Conservation (phyloP, 2,113 vertebrate genomes). For the Propithecus coquereli region DNA sequence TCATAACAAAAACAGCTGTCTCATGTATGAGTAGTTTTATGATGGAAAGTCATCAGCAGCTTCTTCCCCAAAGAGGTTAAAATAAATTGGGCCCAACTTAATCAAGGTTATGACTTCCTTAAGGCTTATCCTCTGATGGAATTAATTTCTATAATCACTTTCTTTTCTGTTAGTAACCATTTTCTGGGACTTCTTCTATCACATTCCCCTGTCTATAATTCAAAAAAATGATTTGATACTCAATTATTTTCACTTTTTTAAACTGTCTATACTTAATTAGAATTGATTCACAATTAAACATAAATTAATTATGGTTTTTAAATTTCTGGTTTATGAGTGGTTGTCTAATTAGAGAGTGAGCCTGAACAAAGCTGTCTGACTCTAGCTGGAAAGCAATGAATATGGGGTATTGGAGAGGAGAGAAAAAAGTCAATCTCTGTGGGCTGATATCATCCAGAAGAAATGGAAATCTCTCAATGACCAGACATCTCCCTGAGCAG, state of each 20-base stretch:
- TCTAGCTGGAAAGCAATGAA: not conserved
- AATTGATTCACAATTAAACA: not conserved
- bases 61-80: not conserved
- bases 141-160: conserved; percentile 36
- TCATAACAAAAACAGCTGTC: not conserved
- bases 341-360: not conserved
- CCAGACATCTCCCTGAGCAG: fast-evolving
- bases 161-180: not conserved
- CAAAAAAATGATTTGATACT: not conserved
- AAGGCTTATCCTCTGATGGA: not conserved
- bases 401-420: fast-evolving
- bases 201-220: not conserved
- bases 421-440: not conserved
- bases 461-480: not conserved
- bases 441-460: not conserved
- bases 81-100: not conserved
- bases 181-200: not conserved
- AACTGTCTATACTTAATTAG: not conserved
- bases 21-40: not conserved
- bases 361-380: not conserved
- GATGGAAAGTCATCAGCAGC: not conserved
- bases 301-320: not conserved
- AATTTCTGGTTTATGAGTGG: not conserved
- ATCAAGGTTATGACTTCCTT: conserved; percentile 33
- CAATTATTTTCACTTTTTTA: not conserved